phyloP scores from a whole-genome alignment of 2,113 vertebrate species.

The Rallus limicola region DNA sequence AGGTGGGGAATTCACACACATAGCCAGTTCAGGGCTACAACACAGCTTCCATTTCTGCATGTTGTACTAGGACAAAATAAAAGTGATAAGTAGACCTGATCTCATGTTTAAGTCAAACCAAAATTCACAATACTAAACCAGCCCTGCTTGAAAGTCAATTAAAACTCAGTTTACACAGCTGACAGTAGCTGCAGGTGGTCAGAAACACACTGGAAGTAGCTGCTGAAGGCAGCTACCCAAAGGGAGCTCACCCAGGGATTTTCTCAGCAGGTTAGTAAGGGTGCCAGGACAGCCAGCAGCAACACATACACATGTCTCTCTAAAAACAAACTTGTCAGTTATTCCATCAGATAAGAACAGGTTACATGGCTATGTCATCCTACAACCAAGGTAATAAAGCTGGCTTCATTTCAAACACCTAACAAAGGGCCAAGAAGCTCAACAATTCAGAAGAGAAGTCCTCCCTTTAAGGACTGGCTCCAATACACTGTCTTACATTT shows the following conservation, averaged over 20 bases:
- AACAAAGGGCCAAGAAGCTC: neutral
- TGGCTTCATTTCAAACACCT: neutral
- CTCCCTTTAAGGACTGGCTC: neutral
- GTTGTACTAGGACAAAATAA: neutral
- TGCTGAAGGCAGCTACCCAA: neutral
- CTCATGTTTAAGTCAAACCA: neutral
- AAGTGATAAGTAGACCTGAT: neutral
- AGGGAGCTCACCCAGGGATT: neutral
- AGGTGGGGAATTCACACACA: neutral
- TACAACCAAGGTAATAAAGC: neutral
- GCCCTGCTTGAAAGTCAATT: neutral
- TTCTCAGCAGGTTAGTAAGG: neutral
- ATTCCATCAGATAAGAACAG: neutral
- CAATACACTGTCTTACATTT: neutral
- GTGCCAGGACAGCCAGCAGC: neutral
- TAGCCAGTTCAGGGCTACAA: neutral
- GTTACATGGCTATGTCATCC: rapidly evolving
- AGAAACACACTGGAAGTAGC: neutral
- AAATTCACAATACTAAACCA: neutral
- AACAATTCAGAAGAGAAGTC: neutral
- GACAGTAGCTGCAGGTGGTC: conserved; percentile 14
- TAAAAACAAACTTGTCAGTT: neutral
- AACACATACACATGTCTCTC: neutral
- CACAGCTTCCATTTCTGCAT: neutral
- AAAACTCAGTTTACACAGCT: conserved; percentile 21